Conservation (phyloP, 2,113 vertebrate species). For the Penelope pileata region DNA sequence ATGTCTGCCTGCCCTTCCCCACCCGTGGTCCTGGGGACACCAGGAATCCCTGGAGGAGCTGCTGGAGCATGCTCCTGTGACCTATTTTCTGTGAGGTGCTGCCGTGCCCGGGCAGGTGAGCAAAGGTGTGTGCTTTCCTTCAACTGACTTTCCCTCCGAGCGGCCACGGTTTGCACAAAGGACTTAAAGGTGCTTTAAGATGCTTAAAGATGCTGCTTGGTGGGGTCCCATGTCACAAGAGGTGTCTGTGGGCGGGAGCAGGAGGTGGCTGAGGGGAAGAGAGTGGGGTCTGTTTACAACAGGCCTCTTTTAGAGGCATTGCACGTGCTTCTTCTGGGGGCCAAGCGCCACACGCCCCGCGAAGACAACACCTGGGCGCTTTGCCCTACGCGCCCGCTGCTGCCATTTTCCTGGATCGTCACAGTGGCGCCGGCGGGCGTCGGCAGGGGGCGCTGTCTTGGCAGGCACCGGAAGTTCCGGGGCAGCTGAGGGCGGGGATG, state of each 20-base stretch:
- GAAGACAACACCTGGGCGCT: neutral
- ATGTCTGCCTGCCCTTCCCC: rapidly evolving
- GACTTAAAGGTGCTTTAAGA: no score
- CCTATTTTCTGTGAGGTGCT: rapidly evolving
- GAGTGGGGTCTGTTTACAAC: neutral
- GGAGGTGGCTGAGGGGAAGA: neutral
- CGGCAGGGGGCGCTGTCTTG: neutral
- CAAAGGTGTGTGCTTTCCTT: rapidly evolving
- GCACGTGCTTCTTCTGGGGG: neutral
- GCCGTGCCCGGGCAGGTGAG: neutral
- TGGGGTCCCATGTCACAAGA: neutral
- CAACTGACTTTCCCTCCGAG: rapidly evolving
- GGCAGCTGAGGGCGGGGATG: neutral
- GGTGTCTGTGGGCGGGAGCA: neutral
- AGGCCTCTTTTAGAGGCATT: neutral
- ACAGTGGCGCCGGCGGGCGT: neutral
- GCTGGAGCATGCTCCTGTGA: rapidly evolving
- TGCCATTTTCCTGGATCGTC: neutral
- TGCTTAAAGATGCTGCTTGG: rapidly evolving
- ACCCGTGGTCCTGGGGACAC: no score
- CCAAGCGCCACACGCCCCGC: no score
- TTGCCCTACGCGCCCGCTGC: neutral
- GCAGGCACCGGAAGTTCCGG: neutral
- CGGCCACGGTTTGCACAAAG: rapidly evolving
- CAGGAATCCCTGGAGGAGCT: rapidly evolving